Evolutionary conservation across 2,888 invertebrate genomes (phyloP).

Genomic region (Chrysolina americana): DNA sequence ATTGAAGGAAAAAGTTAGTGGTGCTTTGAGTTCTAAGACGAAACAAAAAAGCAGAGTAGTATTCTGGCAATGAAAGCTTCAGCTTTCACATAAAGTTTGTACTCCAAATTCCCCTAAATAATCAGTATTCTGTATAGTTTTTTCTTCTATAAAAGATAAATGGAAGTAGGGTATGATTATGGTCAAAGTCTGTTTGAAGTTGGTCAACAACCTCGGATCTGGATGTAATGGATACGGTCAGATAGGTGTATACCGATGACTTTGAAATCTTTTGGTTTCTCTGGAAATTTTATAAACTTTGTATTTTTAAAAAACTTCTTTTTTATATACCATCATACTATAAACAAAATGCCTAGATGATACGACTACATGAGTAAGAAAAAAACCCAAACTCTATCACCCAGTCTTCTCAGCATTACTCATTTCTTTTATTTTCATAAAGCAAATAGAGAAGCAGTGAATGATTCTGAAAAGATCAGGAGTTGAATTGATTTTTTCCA

Average conservation of each 20-base stretch:
- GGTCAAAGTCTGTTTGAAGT: background rate
- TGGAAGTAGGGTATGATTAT: background rate
- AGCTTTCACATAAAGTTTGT: constrained; percentile 5
- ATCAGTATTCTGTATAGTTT: background rate
- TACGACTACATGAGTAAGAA: too few species aligned
- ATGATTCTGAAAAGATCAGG: too few species aligned
- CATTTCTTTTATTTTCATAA: too few species aligned
- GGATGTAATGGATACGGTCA: background rate
- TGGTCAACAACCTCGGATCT: background rate
- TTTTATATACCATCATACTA: too few species aligned
- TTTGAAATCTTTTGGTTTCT: too few species aligned
- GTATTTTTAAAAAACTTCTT: too few species aligned
- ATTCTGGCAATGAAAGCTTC: background rate
- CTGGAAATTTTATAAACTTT: too few species aligned
- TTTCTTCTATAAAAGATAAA: background rate
- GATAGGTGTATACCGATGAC: background rate
- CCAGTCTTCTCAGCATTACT: too few species aligned
- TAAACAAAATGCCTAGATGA: too few species aligned
- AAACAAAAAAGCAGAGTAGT: background rate
- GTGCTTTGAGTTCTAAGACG: background rate
- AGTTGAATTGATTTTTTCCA: too few species aligned
- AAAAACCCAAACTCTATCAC: too few species aligned
- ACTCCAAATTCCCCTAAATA: background rate
- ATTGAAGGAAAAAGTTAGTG: constrained; percentile 2
- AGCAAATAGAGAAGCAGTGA: too few species aligned